phyloP scores from a whole-genome alignment of 2,113 vertebrate genomes.

The Ibidorhyncha struthersii region DNA sequence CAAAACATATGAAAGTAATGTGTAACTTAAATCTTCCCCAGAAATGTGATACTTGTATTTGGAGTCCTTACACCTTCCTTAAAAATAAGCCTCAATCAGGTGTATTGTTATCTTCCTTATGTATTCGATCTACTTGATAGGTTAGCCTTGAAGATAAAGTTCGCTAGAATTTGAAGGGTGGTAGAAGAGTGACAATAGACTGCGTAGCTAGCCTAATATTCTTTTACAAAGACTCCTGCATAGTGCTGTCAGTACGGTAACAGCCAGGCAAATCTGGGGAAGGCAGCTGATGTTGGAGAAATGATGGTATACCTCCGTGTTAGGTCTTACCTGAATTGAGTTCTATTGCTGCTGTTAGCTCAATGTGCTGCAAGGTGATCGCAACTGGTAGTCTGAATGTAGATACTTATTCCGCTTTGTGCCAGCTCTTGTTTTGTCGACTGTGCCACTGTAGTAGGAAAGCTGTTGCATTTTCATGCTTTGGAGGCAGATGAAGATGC shows the following conservation, averaged over 20 bases:
- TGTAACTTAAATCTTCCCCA: background rate
- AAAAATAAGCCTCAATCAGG: background rate
- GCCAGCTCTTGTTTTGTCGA: background rate
- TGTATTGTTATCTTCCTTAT: background rate
- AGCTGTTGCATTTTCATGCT: background rate
- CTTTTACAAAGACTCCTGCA: background rate
- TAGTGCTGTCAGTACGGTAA: background rate
- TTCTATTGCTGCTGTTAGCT: background rate
- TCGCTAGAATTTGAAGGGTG: background rate
- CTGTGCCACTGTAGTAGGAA: background rate
- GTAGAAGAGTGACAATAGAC: background rate
- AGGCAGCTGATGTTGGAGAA: background rate
- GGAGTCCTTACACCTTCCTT: background rate
- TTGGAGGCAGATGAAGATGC: background rate
- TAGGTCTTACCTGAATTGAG: fast-evolving
- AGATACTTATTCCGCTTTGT: background rate
- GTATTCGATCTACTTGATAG: background rate
- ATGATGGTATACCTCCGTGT: fast-evolving
- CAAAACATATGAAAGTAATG: background rate
- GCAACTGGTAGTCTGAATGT: background rate
- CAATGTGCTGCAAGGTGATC: background rate
- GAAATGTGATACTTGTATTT: background rate
- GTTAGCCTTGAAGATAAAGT: background rate
- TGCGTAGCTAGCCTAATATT: background rate
- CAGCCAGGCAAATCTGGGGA: background rate